phyloP scores from a whole-genome alignment of 2,888 invertebrate species.

The Erannis defoliaria region DNA sequence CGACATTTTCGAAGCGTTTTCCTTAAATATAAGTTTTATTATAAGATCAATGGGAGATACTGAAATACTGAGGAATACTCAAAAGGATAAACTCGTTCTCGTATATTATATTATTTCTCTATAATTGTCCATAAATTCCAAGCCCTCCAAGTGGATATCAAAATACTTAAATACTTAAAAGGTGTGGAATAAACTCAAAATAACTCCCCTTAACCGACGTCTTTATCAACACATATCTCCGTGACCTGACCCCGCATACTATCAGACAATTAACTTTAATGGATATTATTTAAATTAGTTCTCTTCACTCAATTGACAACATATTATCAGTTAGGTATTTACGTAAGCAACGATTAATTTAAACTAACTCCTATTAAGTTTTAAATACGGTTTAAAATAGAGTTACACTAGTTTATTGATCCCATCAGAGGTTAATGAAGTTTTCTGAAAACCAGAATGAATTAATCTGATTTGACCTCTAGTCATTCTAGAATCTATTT shows the following conservation, averaged over 20 bases:
- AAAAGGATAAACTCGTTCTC: too few species aligned
- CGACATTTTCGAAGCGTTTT: too few species aligned
- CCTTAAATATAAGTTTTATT: too few species aligned
- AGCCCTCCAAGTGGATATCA: too few species aligned
- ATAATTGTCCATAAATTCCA: too few species aligned
- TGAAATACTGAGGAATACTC: too few species aligned
- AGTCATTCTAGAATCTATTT: slow-evolving; percentile 28
- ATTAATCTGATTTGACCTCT: slow-evolving; percentile 39
- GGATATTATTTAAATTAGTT: slow-evolving; percentile 84
- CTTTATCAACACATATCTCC: slow-evolving; percentile 55
- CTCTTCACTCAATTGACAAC: slow-evolving; percentile 73
- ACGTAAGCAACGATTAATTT: slow-evolving; percentile 13
- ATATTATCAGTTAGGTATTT: slow-evolving; percentile 43
- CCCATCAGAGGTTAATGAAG: slow-evolving; percentile 35
- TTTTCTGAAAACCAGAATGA: slow-evolving; percentile 34
- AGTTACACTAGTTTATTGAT: background rate
- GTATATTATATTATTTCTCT: too few species aligned
- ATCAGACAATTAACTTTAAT: slow-evolving; percentile 85
- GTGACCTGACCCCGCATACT: slow-evolving; percentile 66
- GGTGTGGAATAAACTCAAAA: background rate
- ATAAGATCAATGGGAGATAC: too few species aligned
- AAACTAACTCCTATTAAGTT: slow-evolving; percentile 16
- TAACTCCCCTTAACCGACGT: slow-evolving; percentile 10
- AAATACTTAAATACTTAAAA: background rate
- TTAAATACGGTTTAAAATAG: slow-evolving; percentile 35